phyloP scores from a whole-genome alignment of 2,888 invertebrate genomes.

The Conomelus anceps region DNA sequence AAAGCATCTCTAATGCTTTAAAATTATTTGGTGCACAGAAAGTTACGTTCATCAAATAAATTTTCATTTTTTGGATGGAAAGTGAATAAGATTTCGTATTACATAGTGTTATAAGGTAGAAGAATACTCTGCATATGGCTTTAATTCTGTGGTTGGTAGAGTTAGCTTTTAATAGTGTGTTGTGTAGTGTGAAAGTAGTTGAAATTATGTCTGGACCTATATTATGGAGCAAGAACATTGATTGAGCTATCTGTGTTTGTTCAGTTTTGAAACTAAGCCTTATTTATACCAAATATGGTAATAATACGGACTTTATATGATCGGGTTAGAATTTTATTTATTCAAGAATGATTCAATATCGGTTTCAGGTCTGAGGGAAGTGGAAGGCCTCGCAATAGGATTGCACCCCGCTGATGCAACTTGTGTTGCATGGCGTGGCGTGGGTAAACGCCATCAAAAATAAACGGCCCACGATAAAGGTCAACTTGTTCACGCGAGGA shows the following conservation, averaged over 20 bases:
- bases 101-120: too few species aligned
- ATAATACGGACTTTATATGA: not conserved
- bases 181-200: not conserved
- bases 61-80: too few species aligned
- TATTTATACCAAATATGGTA: not conserved
- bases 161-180: too few species aligned
- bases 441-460: not conserved
- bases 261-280: not conserved
- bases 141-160: too few species aligned
- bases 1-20: too few species aligned
- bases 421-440: not conserved
- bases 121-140: too few species aligned
- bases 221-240: not conserved
- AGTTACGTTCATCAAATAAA: too few species aligned
- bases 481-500: not conserved
- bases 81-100: too few species aligned
- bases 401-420: not conserved
- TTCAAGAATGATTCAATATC: not conserved
- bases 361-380: not conserved
- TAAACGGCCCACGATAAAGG: not conserved
- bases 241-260: not conserved
- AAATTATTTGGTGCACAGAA: too few species aligned
- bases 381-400: too few species aligned
- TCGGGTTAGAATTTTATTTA: not conserved
- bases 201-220: not conserved